Evolutionary conservation across 2,888 invertebrate species (phyloP).

Genomic region (Cyclophora albipunctata): DNA sequence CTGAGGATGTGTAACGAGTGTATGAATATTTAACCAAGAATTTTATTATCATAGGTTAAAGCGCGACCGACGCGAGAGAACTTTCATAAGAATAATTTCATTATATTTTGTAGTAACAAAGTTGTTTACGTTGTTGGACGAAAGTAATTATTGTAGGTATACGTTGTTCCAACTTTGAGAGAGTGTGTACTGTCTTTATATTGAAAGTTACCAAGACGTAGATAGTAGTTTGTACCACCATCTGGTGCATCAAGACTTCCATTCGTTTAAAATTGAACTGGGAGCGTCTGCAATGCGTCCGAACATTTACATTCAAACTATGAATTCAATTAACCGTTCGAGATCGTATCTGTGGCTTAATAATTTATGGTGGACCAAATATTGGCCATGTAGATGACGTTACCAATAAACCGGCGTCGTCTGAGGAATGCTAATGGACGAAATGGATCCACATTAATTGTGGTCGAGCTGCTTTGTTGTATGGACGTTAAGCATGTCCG

Average conservation of each 20-base stretch:
- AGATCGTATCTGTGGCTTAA: slow-evolving; percentile 26
- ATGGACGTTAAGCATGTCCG: slow-evolving; percentile 15
- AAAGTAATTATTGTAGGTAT: slow-evolving; percentile 33
- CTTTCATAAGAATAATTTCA: slow-evolving; percentile 41
- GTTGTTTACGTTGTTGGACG: slow-evolving; percentile 46
- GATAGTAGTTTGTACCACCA: slow-evolving; percentile 45
- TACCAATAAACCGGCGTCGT: slow-evolving; percentile 45
- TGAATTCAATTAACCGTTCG: slow-evolving; percentile 34
- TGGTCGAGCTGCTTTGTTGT: slow-evolving; percentile 29
- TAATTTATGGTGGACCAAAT: slow-evolving; percentile 46
- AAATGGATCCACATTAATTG: slow-evolving; percentile 52
- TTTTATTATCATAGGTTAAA: slow-evolving; percentile 22
- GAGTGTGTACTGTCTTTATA: slow-evolving; percentile 49
- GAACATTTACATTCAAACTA: slow-evolving; percentile 35
- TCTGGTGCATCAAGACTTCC: slow-evolving; percentile 40
- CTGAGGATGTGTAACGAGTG: slow-evolving; percentile 21
- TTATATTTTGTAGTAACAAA: slow-evolving; percentile 44
- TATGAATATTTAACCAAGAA: slow-evolving; percentile 24
- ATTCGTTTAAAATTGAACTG: slow-evolving; percentile 35
- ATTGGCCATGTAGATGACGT: slow-evolving; percentile 46
- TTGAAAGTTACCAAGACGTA: slow-evolving; percentile 47
- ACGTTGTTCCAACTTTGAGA: slow-evolving; percentile 45
- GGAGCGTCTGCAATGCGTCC: slow-evolving; percentile 22
- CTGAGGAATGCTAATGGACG: slow-evolving; percentile 52
- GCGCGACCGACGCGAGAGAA: slow-evolving; percentile 24